Evolutionary conservation across 2,888 invertebrate genomes (phyloP).

Genomic region (Hydraecia micacea): DNA sequence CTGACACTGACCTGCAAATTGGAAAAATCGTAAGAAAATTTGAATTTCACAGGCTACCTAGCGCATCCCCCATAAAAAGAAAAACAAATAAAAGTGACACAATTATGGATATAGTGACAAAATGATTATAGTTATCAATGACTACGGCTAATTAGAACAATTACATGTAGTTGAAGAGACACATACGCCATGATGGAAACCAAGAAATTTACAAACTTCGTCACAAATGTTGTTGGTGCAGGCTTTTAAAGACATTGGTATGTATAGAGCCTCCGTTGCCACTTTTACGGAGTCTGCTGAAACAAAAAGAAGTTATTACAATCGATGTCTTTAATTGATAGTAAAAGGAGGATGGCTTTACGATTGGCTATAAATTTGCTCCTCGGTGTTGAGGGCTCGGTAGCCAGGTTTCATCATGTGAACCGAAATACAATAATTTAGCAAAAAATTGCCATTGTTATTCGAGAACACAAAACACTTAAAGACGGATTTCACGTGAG

Average conservation of each 20-base stretch:
- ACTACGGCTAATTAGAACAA: constrained; percentile 34
- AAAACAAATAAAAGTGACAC: background rate
- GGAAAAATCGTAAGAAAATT: too few species aligned
- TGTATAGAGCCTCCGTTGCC: constrained; percentile 38
- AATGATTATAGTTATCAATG: background rate
- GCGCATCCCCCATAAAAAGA: background rate
- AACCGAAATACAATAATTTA: background rate
- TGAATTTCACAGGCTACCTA: background rate
- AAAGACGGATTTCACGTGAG: background rate
- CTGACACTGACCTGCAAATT: too few species aligned
- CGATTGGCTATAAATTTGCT: background rate
- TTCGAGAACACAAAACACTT: background rate
- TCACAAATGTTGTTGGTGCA: constrained; percentile 30
- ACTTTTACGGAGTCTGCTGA: constrained; percentile 17
- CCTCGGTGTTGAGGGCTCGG: background rate
- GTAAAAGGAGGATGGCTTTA: background rate
- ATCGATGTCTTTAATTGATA: background rate
- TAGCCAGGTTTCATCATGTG: background rate
- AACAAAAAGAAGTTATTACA: constrained; percentile 24
- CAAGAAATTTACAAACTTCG: constrained; percentile 24
- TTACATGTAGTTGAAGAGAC: constrained; percentile 35
- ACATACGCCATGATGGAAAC: constrained; percentile 45
- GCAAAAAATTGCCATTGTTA: background rate
- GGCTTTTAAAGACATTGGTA: constrained; percentile 42
- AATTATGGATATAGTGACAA: background rate